Percentiles rank a stretch among this genome's conserved stretches.
Evolutionary conservation across 2,888 invertebrate genomes (phyloP).

Genomic region (Biston stratarius): DNA sequence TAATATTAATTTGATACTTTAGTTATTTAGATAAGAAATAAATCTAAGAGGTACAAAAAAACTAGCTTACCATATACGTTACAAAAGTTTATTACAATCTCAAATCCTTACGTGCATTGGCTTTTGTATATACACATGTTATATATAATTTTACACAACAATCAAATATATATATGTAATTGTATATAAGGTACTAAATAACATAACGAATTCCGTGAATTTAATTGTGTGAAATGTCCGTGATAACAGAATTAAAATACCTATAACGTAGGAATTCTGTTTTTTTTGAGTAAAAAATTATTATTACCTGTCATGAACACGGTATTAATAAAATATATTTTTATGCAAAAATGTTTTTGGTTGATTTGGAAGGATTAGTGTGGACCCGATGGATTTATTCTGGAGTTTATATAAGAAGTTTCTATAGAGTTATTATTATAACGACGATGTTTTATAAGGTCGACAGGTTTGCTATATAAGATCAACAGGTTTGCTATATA

Average conservation of each 20-base stretch:
- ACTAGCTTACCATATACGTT: constrained; percentile 39
- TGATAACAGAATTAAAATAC: too few relatives aligned
- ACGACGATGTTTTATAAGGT: too few relatives aligned
- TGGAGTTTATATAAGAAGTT: neutral
- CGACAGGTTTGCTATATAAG: too few relatives aligned
- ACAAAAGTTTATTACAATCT: constrained; percentile 60
- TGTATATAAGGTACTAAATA: constrained; percentile 13
- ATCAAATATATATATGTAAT: neutral
- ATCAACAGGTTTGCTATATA: neutral
- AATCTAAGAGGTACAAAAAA: constrained; percentile 35
- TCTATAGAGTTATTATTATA: too few relatives aligned
- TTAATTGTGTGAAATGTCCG: neutral
- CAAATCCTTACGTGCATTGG: constrained; percentile 77
- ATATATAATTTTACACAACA: constrained; percentile 23
- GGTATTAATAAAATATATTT: too few relatives aligned
- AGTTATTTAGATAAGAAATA: constrained; percentile 10
- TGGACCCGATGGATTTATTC: constrained; percentile 58
- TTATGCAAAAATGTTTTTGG: constrained; percentile 15
- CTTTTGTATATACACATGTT: constrained; percentile 54
- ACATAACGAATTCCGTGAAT: neutral
- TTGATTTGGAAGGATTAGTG: constrained; percentile 65
- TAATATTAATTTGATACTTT: neutral
- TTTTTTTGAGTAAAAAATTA: too few relatives aligned
- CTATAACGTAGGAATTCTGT: neutral
- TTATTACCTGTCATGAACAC: too few relatives aligned